Evolutionary conservation across 2,888 invertebrate genomes (phyloP), one percentile per base, ranked within the genome.

Genomic region (Electrophaes corylata): DNA sequence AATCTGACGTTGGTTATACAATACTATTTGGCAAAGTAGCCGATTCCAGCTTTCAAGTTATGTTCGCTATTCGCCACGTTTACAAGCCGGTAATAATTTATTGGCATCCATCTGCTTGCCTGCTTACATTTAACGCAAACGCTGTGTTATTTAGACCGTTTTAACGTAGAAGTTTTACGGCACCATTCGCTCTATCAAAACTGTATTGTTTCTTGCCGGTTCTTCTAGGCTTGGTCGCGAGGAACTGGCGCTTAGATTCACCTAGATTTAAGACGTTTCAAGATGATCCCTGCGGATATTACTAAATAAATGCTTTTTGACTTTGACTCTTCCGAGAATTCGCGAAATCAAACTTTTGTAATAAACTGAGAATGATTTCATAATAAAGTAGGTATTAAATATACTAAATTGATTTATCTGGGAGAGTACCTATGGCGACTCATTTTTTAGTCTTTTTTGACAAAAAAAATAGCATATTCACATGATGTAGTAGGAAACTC

Each of bases 51-150:
- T 41, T 52, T 48, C 33, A 44, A 39, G 35, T 44, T 73, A 72
- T 75, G 73, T 75, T 71, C 71, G 60, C 64, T 35, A 60, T 59
- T 72, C 72, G 58, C 37, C 64, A 37, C 60, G 70, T 78, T 76
- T 75, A 76, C 73, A 71, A 68, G 48, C 62, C 64, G 57, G 64
- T 67, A 71, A 77, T 83, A 80, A 84, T 81, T 84, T 81, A 83
- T 78, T 61, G 66, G 67, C 73, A 69, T 78, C 73, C 81, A 82
- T 84, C 81, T 82, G 81, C 78, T 79, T 82, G 81, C 78, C n/a
- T 79, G 79, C 75, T 76, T 72, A 71, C 73, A 77, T 75, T 74
- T 73, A 53, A 39, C 26, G 29, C 53, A 41, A 53, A 53, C 57
- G 46, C 14, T 16, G 41, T 52, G 33, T 54, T 53, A 58, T 46